Base-by-base conservation (phyloP, 1,140 invertebrate genomes). In the Drosophila lini region DNA sequence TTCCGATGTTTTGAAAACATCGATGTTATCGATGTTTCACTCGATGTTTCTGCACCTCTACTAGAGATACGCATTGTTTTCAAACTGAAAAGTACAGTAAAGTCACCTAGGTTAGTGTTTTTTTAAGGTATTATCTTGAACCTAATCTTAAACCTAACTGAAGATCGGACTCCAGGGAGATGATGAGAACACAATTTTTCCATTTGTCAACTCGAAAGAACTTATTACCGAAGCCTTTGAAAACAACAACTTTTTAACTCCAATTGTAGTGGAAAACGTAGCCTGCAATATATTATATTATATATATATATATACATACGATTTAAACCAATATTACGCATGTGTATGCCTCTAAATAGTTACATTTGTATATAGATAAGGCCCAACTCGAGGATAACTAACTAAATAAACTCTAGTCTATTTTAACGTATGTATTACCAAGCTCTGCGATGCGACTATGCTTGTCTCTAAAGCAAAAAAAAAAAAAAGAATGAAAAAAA, bases 221-320 rank as follows among this genome's bases (percentile, higher is more conserved):
- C 90, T 91, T 91, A 91, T 88, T 90, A 91, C 85, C 59, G 86
- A 84, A 90, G 90, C 90, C 90, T 91, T 91, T 78, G 69, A 83
- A 90, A 78, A 84, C 59, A 79, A 80, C 62, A 74, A 78, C 81
- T 84, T 89, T 89, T 84, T 75, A 89, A 90, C 84, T 89, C 85
- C 84, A 89, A 89, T 69, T 84, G 80, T 89, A 89, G 85, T 78
- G 60, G 65, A 65, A 79, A 67, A 34, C 55, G 50, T 78, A 85
- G 69, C 80, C 74, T 78, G 76, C 70, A 67, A 80, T 78, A 75
- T 81, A 74, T 58, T 36, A 53, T 19, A 62, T 53, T 62, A 70
- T 67, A 61, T 75, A 73, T 55, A 73, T 55, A 69, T 56, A 57
- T 68, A 68, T 74, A 76, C 28, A 77, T 45, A 60, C 40, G 55